Percentiles rank a stretch among this genome's conserved stretches.
phyloP scores from a whole-genome alignment of 2,113 vertebrate species.

The Cettia cetti region DNA sequence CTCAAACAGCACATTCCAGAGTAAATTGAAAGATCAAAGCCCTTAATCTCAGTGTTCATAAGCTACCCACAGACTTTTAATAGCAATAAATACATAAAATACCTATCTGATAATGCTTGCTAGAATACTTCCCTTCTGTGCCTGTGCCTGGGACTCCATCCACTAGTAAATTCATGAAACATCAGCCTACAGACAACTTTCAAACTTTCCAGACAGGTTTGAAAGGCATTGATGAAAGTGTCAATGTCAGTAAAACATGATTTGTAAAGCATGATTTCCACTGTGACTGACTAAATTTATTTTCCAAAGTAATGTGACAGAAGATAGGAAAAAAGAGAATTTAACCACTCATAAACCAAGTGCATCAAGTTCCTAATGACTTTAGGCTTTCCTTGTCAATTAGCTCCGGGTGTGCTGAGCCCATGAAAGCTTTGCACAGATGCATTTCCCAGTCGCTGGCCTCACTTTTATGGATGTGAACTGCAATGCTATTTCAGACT shows the following conservation, averaged over 20 bases:
- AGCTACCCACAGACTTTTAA: not conserved
- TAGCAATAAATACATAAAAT: not conserved
- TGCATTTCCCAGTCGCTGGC: not conserved
- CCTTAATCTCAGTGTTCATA: not conserved
- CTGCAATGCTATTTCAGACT: not conserved
- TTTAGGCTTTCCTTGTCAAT: not conserved
- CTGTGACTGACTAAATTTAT: not conserved
- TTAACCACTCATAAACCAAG: not conserved
- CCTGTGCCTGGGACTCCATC: not conserved
- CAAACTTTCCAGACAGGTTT: not conserved
- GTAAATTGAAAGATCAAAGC: not conserved
- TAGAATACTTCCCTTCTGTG: not conserved
- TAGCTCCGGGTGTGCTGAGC: not conserved
- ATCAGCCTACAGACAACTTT: not conserved
- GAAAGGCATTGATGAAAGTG: not conserved
- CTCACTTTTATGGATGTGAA: not conserved
- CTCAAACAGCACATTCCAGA: not conserved
- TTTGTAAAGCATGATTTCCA: not conserved
- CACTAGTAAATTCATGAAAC: not conserved
- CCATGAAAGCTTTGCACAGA: not conserved
- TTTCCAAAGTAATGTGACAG: not conserved
- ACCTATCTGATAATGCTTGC: not conserved
- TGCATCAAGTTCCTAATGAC: not conserved
- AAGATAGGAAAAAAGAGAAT: not conserved
- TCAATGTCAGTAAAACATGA: not conserved